These are phyloP conservation scores for Hipposideros armiger DNA, from an alignment of 2,113 vertebrate species.

Conservation along the genomic window DNA sequence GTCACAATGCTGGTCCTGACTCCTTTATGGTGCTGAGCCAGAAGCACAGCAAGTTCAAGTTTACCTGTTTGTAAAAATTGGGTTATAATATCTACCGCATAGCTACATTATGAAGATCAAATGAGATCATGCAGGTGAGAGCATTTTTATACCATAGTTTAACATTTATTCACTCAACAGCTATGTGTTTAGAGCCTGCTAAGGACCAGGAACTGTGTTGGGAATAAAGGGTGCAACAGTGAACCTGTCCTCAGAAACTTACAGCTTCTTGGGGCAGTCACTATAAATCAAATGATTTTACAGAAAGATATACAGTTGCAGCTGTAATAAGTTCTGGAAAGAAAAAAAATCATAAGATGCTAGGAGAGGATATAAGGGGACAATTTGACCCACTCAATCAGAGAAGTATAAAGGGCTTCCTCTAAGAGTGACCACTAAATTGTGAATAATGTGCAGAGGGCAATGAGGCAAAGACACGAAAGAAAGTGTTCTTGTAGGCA, in stretches of 20 bases:
- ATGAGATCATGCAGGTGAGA: not conserved
- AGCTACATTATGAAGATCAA: not conserved
- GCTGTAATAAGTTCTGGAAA: not conserved
- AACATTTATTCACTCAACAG: not conserved
- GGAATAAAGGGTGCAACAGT: not conserved
- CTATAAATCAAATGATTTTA: not conserved
- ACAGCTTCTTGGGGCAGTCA: not conserved
- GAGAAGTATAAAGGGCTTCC: not conserved
- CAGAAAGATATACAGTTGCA: not conserved
- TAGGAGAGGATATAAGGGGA: not conserved
- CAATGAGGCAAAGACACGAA: not conserved
- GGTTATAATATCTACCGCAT: not conserved
- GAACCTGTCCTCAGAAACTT: not conserved
- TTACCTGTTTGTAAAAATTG: not conserved
- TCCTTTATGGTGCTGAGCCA: not conserved
- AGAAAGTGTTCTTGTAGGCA: not conserved
- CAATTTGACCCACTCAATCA: not conserved
- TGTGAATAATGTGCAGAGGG: not conserved
- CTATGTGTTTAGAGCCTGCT: not conserved
- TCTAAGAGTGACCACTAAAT: not conserved
- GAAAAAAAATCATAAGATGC: not conserved
- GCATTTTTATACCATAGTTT: not conserved
- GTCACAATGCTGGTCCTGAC: not conserved
- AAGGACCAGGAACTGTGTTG: not conserved
- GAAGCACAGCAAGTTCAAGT: not conserved